Base-by-base conservation (phyloP, 2,888 invertebrate genomes). In the Pemphredon lugubris region DNA sequence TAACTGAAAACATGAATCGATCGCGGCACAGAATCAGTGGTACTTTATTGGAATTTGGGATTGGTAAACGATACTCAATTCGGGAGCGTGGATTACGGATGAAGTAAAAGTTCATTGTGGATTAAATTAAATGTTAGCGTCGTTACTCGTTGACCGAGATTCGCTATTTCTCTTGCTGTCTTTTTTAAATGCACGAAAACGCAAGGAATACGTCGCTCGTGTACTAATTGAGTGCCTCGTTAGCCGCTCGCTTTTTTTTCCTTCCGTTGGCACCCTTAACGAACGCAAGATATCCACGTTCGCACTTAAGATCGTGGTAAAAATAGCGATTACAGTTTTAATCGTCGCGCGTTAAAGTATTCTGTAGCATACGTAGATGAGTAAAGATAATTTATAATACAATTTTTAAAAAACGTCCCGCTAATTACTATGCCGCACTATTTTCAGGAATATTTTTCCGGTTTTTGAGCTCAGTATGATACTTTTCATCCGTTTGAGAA, bases 171-270 rank as follows among this genome's bases (percentile, higher is more conserved):
- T 50, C 7, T n/a, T n/a, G n/a, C n/a, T 21, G 3, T 18, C 23
- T 18, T 13, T 44, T 16, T 51, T 14, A 45, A 40, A 50, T 54
- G 34, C 18, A 26, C n/a, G 42, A 26, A 23, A 44, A 21, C 26
- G 26, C 32, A 14, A 26, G 42, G 20, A 20, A 44, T 30, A n/a
- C n/a, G 26, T 42, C 18, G 55, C 20, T 14, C 16, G 45, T 44
- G 16, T 57, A 21, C 45, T 45, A 57, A 57, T 45, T 44, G 55
- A 57, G 34, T 16, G 34, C 14, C 45, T 57, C 55, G 55, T 57
- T 45, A 45, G 45, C n/a, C 45, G 44, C 11, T 57, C 26, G 21
- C 45, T 57, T 45, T 30, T 57, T 2, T 30, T n/a, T n/a, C 30
- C 20, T 55, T 55, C 32, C 32, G 39, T 16, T 14, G 39, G 53